Evolutionary conservation across 2,888 invertebrate species (phyloP), one percentile per base, ranked within the genome.

Genomic region (Plebejus argus): DNA sequence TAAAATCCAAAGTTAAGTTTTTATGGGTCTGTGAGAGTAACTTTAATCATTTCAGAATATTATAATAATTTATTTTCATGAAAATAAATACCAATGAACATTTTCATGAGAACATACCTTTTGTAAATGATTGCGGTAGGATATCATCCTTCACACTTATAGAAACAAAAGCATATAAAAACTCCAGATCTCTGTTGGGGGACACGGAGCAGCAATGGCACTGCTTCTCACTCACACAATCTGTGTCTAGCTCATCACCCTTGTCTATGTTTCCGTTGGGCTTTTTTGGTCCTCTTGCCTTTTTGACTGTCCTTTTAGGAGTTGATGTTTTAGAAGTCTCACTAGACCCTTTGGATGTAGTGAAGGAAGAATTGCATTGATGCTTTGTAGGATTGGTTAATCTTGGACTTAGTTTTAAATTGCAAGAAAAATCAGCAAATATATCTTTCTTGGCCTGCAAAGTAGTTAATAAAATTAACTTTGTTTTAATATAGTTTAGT

Each of bases 401-500:
- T 58, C 8, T 81, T 78, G 76, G 86, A 49, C 85, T 86, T 35
- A 86, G 74, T 0, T 85, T 84, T 1, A 92, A 78, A 18, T 83
- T 90, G 20, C 85, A 84, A 5, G 90, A 86, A 79, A 92, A 90
- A 75, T 89, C 91, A 0, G 89, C 79, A 79, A 92, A 93, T 75
- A 91, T 86, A 39, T 94, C 93, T 82, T 86, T 91, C 61, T 91
- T 94, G 87, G 93, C 89, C 93, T 93, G 89, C 35, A 84, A 89
- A 78, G 74, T 75, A 66, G 49, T 72, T 5, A 53, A 53, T 18
- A 53, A 33, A 45, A 39, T 76, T 82, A 86, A 79, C 1, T 61
- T 20, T n/a, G n/a, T 58, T 53, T 18, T 53, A 1, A 10, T 45
- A 45, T 45, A 45, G 45, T 45, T 45, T 45, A 45, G 45, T 45